These are phyloP conservation scores for Sepiola atlantica DNA, from an alignment of 2,888 invertebrate genomes.

Conservation along the genomic window DNA sequence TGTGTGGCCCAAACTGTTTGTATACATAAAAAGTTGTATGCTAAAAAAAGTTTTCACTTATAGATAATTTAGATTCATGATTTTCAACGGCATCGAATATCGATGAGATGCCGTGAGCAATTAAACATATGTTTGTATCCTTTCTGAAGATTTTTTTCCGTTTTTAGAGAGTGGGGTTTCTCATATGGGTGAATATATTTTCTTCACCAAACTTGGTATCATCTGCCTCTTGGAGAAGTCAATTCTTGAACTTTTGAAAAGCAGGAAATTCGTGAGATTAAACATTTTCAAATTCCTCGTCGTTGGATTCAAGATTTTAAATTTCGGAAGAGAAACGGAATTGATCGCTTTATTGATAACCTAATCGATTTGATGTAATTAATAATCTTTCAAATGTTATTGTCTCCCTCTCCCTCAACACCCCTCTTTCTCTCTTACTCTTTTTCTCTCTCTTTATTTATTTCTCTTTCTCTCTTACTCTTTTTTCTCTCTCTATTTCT, in stretches of 20 bases:
- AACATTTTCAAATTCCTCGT: background rate
- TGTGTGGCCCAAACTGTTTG: too few species aligned
- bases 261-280: background rate
- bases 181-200: background rate
- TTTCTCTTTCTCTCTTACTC: too few species aligned
- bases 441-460: too few species aligned
- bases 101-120: too few species aligned
- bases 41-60: too few species aligned
- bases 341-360: background rate
- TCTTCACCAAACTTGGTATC: background rate
- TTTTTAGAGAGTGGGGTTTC: too few species aligned
- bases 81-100: too few species aligned
- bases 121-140: too few species aligned
- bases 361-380: background rate
- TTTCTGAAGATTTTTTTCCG: too few species aligned
- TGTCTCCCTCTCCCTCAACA: background rate
- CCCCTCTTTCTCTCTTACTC: background rate
- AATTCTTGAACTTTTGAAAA: background rate
- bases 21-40: too few species aligned
- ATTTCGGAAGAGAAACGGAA: slow-evolving; percentile 32
- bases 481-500: background rate
- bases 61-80: too few species aligned
- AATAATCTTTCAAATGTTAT: background rate
- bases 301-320: background rate
- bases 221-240: background rate